These are phyloP conservation scores for Synanthedon andrenaeformis DNA, from an alignment of 2,888 invertebrate species.

Conservation along the genomic window DNA sequence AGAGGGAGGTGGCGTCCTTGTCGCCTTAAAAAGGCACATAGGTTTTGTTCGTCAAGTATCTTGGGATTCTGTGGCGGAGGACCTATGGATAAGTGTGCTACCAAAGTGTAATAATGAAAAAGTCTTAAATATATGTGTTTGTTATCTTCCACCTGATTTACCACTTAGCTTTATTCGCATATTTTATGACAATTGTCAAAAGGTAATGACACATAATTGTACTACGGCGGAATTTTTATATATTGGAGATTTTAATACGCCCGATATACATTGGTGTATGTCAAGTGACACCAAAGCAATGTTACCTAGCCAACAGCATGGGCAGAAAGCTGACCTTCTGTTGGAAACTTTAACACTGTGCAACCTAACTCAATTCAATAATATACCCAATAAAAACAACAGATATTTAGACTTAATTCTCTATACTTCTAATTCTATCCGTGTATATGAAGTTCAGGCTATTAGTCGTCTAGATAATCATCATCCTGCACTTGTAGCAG, in stretches of 20 bases:
- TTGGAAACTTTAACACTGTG: background rate
- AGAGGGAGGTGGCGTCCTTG: background rate
- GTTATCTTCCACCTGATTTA: background rate
- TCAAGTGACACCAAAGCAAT: background rate
- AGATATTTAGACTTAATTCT: background rate
- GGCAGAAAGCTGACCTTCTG: background rate
- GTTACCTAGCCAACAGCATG: background rate
- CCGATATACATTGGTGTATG: background rate
- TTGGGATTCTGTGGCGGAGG: too few relatives aligned
- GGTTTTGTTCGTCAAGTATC: background rate
- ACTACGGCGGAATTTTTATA: background rate
- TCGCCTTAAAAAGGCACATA: background rate
- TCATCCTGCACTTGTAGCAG: background rate
- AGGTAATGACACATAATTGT: background rate
- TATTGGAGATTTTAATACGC: background rate
- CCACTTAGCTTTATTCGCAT: background rate
- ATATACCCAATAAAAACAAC: background rate
- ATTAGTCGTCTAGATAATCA: background rate
- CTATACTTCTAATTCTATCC: background rate
- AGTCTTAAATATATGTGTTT: background rate
- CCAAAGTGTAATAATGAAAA: too few relatives aligned
- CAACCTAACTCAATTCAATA: background rate
- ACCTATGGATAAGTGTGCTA: too few relatives aligned
- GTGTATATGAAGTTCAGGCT: background rate
- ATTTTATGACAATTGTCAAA: background rate